These are phyloP conservation scores for Drosophila tsacasi DNA, from an alignment of 1,140 invertebrate genomes.

Conservation along the genomic window DNA sequence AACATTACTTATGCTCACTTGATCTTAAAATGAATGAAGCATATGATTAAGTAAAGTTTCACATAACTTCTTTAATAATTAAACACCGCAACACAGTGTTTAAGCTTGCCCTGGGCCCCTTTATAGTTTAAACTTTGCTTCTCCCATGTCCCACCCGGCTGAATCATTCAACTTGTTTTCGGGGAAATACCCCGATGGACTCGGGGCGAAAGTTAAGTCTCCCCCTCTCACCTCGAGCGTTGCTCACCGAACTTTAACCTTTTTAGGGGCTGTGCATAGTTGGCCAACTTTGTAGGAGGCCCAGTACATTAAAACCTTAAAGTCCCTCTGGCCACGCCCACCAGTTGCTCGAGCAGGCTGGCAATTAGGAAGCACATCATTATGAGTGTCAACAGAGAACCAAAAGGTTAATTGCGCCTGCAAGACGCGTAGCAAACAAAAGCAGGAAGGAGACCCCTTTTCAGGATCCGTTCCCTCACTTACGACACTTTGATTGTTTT, in stretches of 20 bases:
- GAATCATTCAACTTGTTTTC: slow-evolving; percentile 18
- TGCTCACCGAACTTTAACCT: slow-evolving; percentile 61
- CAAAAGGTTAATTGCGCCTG: slow-evolving; percentile 74
- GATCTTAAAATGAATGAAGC: background rate
- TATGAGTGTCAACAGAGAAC: slow-evolving; percentile 73
- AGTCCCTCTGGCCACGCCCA: slow-evolving; percentile 32
- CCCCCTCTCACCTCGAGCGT: background rate
- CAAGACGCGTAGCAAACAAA: slow-evolving; percentile 44
- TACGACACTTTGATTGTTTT: slow-evolving; percentile 46
- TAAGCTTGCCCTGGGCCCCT: slow-evolving; percentile 9
- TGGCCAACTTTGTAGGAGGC: slow-evolving; percentile 17
- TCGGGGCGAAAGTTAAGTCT: slow-evolving; percentile 22
- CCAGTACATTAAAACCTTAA: slow-evolving; percentile 31
- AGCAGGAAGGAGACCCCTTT: slow-evolving; percentile 17
- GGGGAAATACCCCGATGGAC: slow-evolving; percentile 30
- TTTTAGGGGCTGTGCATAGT: slow-evolving; percentile 35
- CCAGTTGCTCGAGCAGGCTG: slow-evolving; percentile 47
- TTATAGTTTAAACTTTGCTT: slow-evolving; percentile 30
- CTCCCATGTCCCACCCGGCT: background rate
- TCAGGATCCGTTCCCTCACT: background rate
- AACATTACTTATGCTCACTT: background rate
- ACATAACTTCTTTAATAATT: slow-evolving; percentile 42
- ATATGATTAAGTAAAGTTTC: slow-evolving; percentile 22
- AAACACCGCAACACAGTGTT: slow-evolving; percentile 26
- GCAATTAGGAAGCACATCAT: slow-evolving; percentile 80